These are phyloP conservation scores for Zosterops lateralis DNA, from an alignment of 2,113 vertebrate genomes.

Conservation along the genomic window DNA sequence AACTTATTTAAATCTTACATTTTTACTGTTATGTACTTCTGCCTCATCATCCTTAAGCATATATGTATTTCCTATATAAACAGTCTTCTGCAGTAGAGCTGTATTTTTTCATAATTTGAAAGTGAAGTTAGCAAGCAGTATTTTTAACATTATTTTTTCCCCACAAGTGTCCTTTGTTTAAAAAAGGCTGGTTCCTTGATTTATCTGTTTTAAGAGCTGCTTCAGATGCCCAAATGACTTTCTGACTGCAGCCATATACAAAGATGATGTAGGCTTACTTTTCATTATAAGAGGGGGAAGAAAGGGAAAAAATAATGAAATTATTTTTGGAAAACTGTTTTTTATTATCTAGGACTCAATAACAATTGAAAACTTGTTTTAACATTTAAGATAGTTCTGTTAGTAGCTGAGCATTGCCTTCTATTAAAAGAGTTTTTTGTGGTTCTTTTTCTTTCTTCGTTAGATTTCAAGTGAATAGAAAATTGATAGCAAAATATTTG, in stretches of 20 bases:
- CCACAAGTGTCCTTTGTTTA: background rate
- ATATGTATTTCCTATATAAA: background rate
- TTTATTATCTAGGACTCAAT: background rate
- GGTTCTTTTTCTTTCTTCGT: background rate
- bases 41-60: background rate
- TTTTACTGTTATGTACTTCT: background rate
- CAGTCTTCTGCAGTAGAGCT: background rate
- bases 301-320: background rate
- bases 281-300: rapidly evolving
- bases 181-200: background rate
- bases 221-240: background rate
- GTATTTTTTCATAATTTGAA: background rate
- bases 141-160: background rate
- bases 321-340: background rate
- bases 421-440: background rate
- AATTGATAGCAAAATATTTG: background rate
- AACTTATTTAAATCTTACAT: background rate
- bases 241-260: background rate
- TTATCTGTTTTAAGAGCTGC: background rate
- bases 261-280: background rate
- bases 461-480: background rate
- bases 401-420: background rate
- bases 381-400: background rate
- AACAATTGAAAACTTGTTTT: background rate
- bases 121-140: background rate